phyloP scores from a whole-genome alignment of 2,797 vertebrate species.

The Coranthus polyacanthus region DNA sequence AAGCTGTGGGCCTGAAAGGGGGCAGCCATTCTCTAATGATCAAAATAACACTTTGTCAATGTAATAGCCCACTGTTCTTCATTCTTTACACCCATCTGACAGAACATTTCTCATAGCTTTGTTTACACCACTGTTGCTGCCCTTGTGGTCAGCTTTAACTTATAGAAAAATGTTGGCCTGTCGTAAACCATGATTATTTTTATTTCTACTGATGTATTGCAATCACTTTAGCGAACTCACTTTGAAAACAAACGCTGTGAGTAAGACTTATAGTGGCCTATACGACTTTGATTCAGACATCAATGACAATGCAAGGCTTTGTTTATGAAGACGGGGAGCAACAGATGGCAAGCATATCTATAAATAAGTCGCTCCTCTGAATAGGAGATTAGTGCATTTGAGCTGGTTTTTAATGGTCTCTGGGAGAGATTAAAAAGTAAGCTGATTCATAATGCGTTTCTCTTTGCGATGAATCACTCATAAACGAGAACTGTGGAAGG shows the following conservation, averaged over 20 bases:
- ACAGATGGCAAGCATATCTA: slow-evolving; percentile 87
- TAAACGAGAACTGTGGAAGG: slow-evolving; percentile 62
- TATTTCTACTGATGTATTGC: slow-evolving; percentile 56
- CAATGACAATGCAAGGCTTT: slow-evolving; percentile 49
- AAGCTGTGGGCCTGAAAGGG: slow-evolving; percentile 50
- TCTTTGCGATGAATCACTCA: slow-evolving; percentile 67
- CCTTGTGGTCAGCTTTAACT: slow-evolving; percentile 50
- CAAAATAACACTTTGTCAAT: slow-evolving; percentile 76
- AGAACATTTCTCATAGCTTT: slow-evolving; percentile 66
- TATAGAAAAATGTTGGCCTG: slow-evolving; percentile 44
- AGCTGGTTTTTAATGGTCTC: slow-evolving; percentile 84
- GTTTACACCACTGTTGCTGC: slow-evolving; percentile 57
- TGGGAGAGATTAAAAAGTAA: slow-evolving; percentile 83
- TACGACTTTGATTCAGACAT: slow-evolving; percentile 48
- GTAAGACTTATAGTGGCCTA: slow-evolving; percentile 25
- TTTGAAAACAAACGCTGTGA: slow-evolving; percentile 14
- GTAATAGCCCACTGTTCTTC: slow-evolving; percentile 71
- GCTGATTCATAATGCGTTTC: slow-evolving; percentile 81
- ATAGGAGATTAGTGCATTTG: slow-evolving; percentile 85
- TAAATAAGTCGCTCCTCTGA: slow-evolving; percentile 84
- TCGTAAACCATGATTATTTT: slow-evolving; percentile 63
- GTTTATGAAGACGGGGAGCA: slow-evolving; percentile 71
- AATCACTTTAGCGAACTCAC: slow-evolving; percentile 45
- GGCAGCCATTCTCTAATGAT: slow-evolving; percentile 69
- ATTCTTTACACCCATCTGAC: slow-evolving; percentile 57